phyloP scores from a whole-genome alignment of 64 coral and sea anemone species.

The Dendronephthya gigantea region DNA sequence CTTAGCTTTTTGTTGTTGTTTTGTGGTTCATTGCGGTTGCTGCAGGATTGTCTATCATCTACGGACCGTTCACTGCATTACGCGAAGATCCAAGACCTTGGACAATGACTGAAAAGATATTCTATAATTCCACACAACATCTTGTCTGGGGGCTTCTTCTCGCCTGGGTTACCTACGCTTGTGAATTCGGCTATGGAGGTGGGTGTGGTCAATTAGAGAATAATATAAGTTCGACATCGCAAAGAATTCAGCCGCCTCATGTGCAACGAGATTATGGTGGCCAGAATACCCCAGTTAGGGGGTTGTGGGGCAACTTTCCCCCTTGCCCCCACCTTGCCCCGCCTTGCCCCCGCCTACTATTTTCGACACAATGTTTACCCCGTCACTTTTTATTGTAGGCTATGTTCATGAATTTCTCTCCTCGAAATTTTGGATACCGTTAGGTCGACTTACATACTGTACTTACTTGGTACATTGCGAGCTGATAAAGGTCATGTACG shows the following conservation, averaged over 20 bases:
- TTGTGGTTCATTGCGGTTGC: not conserved
- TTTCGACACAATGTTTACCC: no score
- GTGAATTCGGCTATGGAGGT: constrained; percentile 16
- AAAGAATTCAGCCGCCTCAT: no score
- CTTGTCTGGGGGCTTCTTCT: not conserved
- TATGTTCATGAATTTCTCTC: constrained; percentile 35
- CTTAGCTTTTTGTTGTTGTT: not conserved
- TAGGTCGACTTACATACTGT: constrained; percentile 38
- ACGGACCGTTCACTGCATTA: not conserved
- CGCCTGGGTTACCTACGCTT: not conserved
- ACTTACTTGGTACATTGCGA: constrained; percentile 31
- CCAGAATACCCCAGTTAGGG: not conserved
- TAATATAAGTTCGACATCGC: no score
- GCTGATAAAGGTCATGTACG: constrained; percentile 2
- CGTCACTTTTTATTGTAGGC: not conserved
- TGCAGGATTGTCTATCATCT: not conserved
- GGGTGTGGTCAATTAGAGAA: not conserved
- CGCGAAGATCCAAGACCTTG: not conserved
- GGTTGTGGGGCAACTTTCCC: no score
- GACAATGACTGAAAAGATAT: not conserved
- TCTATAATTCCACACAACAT: not conserved
- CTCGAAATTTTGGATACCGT: constrained; percentile 35
- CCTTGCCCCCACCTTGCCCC: no score
- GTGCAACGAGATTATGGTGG: no score
- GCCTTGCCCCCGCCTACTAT: no score